Conservation (phyloP, 2,797 vertebrate species). For the Eulemur albifrons region DNA sequence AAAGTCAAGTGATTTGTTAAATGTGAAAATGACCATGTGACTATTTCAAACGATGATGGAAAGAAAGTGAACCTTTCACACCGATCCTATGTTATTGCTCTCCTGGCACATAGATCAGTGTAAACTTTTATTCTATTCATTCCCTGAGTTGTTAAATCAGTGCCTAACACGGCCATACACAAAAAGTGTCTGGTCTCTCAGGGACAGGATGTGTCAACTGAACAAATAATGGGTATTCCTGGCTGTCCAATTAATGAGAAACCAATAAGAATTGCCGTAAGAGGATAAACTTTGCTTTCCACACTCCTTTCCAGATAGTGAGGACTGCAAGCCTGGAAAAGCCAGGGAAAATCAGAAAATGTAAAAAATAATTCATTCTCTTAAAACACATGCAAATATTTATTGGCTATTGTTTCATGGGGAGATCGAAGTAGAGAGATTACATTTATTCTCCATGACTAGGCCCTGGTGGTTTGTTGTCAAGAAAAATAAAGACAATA, state of each 20-base stretch:
- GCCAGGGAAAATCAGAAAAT: not conserved
- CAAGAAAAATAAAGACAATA: slow-evolving; percentile 29
- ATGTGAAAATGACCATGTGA: not conserved
- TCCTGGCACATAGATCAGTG: not conserved
- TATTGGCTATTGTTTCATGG: not conserved
- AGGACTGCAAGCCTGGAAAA: not conserved
- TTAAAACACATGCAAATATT: not conserved
- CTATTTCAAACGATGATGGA: not conserved
- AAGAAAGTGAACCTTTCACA: not conserved
- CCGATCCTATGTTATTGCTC: not conserved
- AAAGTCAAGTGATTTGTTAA: not conserved
- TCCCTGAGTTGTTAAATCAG: not conserved
- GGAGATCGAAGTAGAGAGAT: not conserved
- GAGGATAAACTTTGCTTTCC: not conserved
- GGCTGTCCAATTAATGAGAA: slow-evolving; percentile 25
- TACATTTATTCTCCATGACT: not conserved
- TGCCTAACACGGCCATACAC: not conserved
- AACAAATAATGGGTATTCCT: not conserved
- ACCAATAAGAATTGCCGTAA: not conserved
- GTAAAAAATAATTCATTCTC: slow-evolving; percentile 18
- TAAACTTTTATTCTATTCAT: not conserved
- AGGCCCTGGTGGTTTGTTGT: not conserved
- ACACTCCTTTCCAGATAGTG: not conserved
- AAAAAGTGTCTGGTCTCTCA: slow-evolving; percentile 15
- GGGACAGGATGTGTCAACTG: not conserved